Evolutionary conservation across 2,797 vertebrate species (phyloP).

Genomic region (Melopsittacus undulatus): DNA sequence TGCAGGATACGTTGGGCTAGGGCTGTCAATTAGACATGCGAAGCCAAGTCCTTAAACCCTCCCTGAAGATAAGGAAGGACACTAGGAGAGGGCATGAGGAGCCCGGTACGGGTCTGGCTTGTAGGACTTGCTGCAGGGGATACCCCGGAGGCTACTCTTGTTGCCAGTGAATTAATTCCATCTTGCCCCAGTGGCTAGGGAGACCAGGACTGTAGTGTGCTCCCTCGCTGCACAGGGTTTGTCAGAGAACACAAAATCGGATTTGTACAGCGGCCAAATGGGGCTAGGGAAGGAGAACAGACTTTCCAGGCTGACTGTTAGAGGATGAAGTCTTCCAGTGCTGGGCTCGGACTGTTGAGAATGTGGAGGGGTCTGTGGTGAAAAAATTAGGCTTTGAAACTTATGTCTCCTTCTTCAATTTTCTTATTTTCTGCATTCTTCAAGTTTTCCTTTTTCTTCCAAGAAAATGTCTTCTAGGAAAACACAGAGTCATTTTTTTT

Average conservation of each 20-base stretch:
- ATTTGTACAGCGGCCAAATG: background rate
- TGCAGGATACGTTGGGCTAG: background rate
- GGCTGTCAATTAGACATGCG: background rate
- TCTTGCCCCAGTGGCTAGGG: background rate
- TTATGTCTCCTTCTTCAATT: background rate
- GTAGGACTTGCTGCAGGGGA: background rate
- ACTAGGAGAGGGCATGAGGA: background rate
- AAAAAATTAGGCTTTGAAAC: background rate
- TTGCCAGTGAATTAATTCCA: background rate
- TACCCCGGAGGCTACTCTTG: fast-evolving
- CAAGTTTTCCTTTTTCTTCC: background rate
- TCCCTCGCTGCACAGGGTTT: background rate
- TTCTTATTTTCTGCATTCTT: background rate
- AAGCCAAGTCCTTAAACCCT: background rate
- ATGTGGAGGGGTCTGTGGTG: fast-evolving
- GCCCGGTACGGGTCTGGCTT: background rate
- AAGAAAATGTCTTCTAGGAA: background rate
- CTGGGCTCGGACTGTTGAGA: background rate
- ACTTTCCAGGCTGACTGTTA: background rate
- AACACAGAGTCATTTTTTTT: background rate
- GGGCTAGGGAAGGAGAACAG: background rate
- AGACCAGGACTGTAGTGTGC: background rate
- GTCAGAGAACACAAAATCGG: fast-evolving
- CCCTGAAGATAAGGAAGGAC: background rate
- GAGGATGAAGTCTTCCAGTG: fast-evolving